A percentile compares a stretch with the other conserved stretches of the same genome.
These are phyloP conservation scores for Rhynchophorus ferrugineus DNA, from an alignment of 1,140 invertebrate genomes.

Conservation along the genomic window DNA sequence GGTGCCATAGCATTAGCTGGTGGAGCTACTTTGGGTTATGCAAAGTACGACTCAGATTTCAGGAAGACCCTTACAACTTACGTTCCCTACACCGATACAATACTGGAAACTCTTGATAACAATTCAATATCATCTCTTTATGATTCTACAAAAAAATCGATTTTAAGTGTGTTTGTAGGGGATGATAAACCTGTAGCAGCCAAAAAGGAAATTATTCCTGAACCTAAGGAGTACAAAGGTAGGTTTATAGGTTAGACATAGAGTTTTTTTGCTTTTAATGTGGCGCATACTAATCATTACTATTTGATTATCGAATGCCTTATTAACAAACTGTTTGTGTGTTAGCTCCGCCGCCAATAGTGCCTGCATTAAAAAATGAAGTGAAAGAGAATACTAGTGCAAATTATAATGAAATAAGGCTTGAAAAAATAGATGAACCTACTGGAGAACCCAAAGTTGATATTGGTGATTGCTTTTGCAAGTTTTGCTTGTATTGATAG, in stretches of 20 bases:
- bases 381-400: slow-evolving; percentile 24
- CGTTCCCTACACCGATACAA: slow-evolving; percentile 56
- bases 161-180: slow-evolving; percentile 13
- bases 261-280: neutral
- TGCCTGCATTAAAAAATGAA: slow-evolving; percentile 32
- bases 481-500: neutral
- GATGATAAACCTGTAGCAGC: slow-evolving; percentile 3
- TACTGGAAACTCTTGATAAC: slow-evolving; percentile 53
- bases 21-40: slow-evolving; percentile 53
- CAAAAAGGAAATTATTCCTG: slow-evolving; percentile 16
- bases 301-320: neutral
- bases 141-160: slow-evolving; percentile 21
- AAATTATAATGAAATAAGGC: slow-evolving; percentile 32
- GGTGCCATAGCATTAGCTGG: slow-evolving; percentile 45
- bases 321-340: slow-evolving; percentile 13
- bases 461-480: slow-evolving; percentile 11
- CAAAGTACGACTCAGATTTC: slow-evolving; percentile 61
- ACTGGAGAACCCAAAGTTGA: slow-evolving; percentile 16
- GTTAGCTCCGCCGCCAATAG: slow-evolving; percentile 33
- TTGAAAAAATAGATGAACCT: slow-evolving; percentile 28
- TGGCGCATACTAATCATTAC: no score
- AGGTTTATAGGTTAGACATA: slow-evolving; percentile 3
- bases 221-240: slow-evolving; percentile 33
- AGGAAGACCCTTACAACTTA: slow-evolving; percentile 56
- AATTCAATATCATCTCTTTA: slow-evolving; percentile 27